A percentile compares a stretch with the other conserved stretches of the same genome.
phyloP scores from a whole-genome alignment of 2,888 invertebrate genomes.

The Phymatocera aterrima region DNA sequence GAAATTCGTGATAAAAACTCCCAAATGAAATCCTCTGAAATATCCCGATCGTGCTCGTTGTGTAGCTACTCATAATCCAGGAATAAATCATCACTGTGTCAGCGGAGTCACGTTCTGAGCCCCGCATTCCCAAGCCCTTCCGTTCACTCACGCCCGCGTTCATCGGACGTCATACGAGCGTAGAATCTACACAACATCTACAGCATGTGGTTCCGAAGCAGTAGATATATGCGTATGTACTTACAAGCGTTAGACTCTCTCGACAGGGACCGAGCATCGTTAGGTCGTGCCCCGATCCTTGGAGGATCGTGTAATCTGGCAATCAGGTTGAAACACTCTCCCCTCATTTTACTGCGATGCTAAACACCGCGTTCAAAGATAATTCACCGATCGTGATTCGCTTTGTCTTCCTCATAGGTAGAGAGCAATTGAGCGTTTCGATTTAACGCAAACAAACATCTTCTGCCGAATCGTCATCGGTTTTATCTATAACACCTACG shows the following conservation, averaged over 20 bases:
- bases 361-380: neutral
- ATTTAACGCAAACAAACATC: neutral
- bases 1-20: too few species aligned
- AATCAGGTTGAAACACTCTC: neutral
- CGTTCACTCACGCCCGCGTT: conserved; percentile 67
- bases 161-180: conserved; percentile 52
- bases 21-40: too few species aligned
- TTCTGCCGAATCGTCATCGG: neutral
- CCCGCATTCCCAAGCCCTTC: conserved; percentile 43
- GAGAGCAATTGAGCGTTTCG: neutral
- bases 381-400: neutral
- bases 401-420: neutral
- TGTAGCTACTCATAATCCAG: neutral
- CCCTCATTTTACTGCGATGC: neutral
- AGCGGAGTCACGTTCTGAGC: conserved; percentile 36
- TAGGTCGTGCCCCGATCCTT: neutral
- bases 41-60: too few species aligned
- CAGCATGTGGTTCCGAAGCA: conserved; percentile 37
- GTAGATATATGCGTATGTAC: conserved; percentile 34
- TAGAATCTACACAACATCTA: conserved; percentile 27
- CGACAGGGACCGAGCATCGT: neutral
- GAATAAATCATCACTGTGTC: conserved; percentile 8
- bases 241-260: conserved; percentile 13
- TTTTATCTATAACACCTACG: too few species aligned
- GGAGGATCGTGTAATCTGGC: neutral